These are phyloP conservation scores for Brachyopa scutellaris DNA, from an alignment of 2,888 invertebrate species.

Conservation along the genomic window DNA sequence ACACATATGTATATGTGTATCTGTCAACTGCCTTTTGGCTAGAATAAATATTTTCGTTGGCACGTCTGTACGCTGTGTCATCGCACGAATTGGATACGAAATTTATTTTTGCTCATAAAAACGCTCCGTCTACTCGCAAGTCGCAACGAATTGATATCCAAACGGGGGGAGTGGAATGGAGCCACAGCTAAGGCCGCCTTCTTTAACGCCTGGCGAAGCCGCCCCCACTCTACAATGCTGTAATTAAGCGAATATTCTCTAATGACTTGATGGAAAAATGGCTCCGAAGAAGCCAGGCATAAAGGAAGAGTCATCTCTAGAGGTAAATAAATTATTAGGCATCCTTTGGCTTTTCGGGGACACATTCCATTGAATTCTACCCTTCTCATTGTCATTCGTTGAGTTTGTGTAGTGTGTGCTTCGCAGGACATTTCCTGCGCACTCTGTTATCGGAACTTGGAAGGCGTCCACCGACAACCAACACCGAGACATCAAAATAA, in stretches of 20 bases:
- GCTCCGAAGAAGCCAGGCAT: conserved; percentile 23
- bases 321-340: conserved; percentile 69
- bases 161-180: conserved; percentile 15
- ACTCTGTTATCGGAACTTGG: conserved; percentile 15
- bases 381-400: conserved; percentile 9
- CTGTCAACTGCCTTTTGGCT: conserved; percentile 17
- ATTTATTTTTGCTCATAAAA: conserved; percentile 39
- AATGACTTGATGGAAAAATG: conserved; percentile 62
- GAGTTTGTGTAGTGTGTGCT: neutral
- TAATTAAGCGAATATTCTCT: conserved; percentile 71
- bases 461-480: neutral
- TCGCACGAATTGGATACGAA: conserved; percentile 56
- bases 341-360: conserved; percentile 38
- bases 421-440: conserved; percentile 32
- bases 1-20: conserved; percentile 1
- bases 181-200: conserved; percentile 18
- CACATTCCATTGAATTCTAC: neutral
- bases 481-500: neutral
- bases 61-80: conserved; percentile 48
- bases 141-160: conserved; percentile 23
- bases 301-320: conserved; percentile 62
- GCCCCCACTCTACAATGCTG: neutral
- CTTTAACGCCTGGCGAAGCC: neutral
- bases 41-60: conserved; percentile 55
- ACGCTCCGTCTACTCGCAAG: conserved; percentile 1